Base-by-base conservation (phyloP, 2,113 vertebrate genomes). In the Prionailurus bengalensis region DNA sequence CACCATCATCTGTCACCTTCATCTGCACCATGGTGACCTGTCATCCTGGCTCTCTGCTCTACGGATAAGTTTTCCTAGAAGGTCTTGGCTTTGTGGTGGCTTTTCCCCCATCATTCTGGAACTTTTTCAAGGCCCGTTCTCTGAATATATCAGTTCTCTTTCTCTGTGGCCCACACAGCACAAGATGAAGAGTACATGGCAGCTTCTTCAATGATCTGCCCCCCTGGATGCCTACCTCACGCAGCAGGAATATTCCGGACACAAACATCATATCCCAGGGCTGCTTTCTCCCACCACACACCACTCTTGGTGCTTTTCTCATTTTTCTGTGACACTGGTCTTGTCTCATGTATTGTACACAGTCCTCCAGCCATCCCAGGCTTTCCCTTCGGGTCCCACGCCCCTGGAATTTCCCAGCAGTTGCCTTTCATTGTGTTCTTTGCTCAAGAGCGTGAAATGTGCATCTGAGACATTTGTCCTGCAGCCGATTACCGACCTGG, bases 151-250 rank as follows among this genome's bases (percentile, higher is more conserved):
- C 45, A 63, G 31, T n/a, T 55, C n/a, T 76, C 65, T 63, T 51
- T 53, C 80, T 55, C 19, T 1, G 2, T 11, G 29, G 53, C 58
- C 55, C 16, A 25, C 36, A 7, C 1, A 2, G 53, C 3, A 3
- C 29, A 2, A 84, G 73, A 23, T 16, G 17, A 66, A 55, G 9
- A 4, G 45, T 14, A 7, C 51, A 0, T 0, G 3, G 61, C 2
- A 1, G 55, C 81, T 73, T 27, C 63, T 61, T 33, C 45, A 42
- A 55, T 2, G 39, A 31, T 53, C 17, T 9, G 0, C 3, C 8
- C 23, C 65, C n/a, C 68, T 66, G 53, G 23, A 31, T 0, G 0
- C n/a, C n/a, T 9, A 27, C 3, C 33, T 1, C 13, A 8, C 0
- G 0, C 3, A 19, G 29, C 7, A 39, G 74, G 68, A 78, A 51